Percentiles rank a stretch among this genome's conserved stretches.
Conservation (phyloP, 2,113 vertebrate genomes). For the Pangasianodon hypophthalmus region DNA sequence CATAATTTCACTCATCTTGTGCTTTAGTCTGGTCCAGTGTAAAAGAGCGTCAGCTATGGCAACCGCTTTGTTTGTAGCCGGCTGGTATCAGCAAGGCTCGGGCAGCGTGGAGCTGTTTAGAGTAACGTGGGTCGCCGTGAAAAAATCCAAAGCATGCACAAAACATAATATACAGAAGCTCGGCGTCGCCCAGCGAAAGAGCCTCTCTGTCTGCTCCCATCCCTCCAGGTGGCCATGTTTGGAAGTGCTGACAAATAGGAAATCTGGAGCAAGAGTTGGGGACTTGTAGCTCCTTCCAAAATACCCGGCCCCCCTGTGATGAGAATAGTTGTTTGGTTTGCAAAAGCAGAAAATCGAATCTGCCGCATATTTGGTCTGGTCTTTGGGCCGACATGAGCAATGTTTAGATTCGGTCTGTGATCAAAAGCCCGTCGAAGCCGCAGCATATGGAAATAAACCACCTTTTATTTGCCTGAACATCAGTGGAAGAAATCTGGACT, state of each 20-base stretch:
- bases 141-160: conserved; percentile 75
- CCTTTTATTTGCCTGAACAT: conserved; percentile 15
- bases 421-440: conserved; percentile 32
- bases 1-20: background rate
- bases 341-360: conserved; percentile 39
- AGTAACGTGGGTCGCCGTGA: conserved; percentile 71
- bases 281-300: conserved; percentile 54
- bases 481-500: conserved; percentile 36
- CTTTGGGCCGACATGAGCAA: conserved; percentile 8
- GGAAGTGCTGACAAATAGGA: conserved; percentile 78
- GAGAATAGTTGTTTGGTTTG: conserved; percentile 35
- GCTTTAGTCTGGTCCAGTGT: background rate
- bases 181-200: conserved; percentile 67
- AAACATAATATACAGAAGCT: conserved; percentile 76
- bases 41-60: conserved; percentile 58
- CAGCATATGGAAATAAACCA: conserved; percentile 37
- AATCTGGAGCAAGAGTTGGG: conserved; percentile 53
- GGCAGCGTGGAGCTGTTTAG: conserved; percentile 69
- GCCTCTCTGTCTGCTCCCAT: conserved; percentile 67
- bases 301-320: conserved; percentile 42
- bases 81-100: conserved; percentile 66
- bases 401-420: conserved; percentile 37
- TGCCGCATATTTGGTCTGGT: conserved; percentile 43
- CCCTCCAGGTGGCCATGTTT: conserved; percentile 77
- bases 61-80: conserved; percentile 67